Percentiles rank a stretch among this genome's conserved stretches.
phyloP scores from a whole-genome alignment of 2,113 vertebrate species.

The Catagonus wagneri region DNA sequence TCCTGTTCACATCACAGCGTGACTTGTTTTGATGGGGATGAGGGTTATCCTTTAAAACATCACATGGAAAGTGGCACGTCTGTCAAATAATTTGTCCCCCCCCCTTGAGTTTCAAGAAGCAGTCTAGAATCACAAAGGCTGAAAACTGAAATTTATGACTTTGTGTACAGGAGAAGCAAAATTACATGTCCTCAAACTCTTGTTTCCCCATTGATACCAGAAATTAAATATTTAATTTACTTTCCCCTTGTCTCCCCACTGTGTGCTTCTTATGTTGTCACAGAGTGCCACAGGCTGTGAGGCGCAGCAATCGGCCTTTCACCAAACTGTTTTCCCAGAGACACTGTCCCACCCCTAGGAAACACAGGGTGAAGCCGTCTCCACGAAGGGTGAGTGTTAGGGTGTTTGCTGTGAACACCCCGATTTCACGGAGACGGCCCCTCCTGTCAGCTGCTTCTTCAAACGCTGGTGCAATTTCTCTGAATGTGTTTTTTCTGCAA shows the following conservation, averaged over 20 bases:
- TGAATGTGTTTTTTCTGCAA: background rate
- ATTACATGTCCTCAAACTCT: too few species aligned
- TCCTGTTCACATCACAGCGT: background rate
- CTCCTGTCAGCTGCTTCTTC: too few species aligned
- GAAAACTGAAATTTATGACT: too few species aligned
- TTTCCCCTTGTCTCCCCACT: background rate
- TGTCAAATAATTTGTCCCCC: background rate
- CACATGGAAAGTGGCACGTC: background rate
- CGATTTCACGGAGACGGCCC: fast-evolving
- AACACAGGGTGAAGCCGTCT: fast-evolving
- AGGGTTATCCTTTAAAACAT: background rate
- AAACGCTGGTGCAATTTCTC: background rate
- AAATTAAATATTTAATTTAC: background rate
- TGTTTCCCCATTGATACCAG: background rate
- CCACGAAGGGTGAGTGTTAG: fast-evolving
- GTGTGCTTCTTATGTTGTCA: background rate
- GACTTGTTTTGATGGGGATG: background rate
- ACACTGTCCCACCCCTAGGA: background rate
- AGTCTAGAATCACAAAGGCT: background rate
- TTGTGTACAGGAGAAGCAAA: background rate
- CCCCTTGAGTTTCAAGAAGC: background rate
- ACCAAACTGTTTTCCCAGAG: background rate
- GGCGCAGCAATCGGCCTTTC: background rate
- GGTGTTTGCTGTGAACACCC: fast-evolving
- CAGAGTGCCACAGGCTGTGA: background rate